These are phyloP conservation scores for Apodemus agrarius DNA, from an alignment of 2,797 vertebrate genomes.

Conservation along the genomic window DNA sequence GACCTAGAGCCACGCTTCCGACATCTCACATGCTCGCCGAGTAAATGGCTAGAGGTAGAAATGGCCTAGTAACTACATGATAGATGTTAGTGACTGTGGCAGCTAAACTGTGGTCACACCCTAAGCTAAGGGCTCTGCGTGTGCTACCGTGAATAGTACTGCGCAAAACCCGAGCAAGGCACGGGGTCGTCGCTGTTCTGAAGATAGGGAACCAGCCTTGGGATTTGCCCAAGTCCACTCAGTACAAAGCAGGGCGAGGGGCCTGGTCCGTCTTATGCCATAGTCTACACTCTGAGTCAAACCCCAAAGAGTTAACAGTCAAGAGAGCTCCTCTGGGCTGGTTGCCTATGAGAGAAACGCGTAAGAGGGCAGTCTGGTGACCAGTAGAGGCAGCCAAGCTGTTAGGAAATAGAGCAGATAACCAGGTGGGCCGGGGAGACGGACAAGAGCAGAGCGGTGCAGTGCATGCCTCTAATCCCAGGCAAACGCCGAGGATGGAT, in stretches of 20 bases:
- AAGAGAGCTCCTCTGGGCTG: conserved; percentile 29
- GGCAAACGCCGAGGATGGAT: not conserved
- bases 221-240: conserved; percentile 4
- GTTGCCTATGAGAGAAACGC: not conserved
- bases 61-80: not conserved
- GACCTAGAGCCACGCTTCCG: not conserved
- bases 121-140: not conserved
- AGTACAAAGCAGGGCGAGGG: not conserved
- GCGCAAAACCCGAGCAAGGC: conserved; percentile 1
- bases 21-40: not conserved
- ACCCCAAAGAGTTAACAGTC: conserved; percentile 39
- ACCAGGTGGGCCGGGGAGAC: conserved; percentile 57
- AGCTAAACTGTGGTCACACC: not conserved
- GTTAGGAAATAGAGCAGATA: not conserved
- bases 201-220: conserved; percentile 17
- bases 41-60: conserved; percentile 2
- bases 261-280: not conserved
- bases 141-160: not conserved
- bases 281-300: not conserved
- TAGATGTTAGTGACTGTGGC: conserved; percentile 19
- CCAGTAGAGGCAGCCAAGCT: conserved; percentile 9
- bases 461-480: not conserved
- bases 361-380: conserved; percentile 13
- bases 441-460: not conserved
- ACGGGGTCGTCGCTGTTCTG: not conserved